Conservation (phyloP, 1,140 invertebrate genomes). For the Saccostrea cuccullata region DNA sequence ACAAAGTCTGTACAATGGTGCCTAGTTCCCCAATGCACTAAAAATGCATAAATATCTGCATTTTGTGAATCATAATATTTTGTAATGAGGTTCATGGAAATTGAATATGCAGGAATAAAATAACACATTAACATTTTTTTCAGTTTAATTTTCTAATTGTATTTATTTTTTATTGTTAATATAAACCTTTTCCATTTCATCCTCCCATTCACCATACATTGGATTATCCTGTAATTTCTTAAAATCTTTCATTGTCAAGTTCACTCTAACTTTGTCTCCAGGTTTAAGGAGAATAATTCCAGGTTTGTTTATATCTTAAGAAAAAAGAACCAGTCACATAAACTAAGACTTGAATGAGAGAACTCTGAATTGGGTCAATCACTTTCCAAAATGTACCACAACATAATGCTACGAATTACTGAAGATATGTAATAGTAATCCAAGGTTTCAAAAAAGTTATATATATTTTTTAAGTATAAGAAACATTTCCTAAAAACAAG, state of each 20-base stretch:
- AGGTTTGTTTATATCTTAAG: constrained; percentile 60
- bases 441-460: neutral
- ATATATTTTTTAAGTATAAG: neutral
- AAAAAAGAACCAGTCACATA: neutral
- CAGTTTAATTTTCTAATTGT: no score
- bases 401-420: no score
- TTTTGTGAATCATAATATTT: no score
- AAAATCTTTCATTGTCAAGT: constrained; percentile 84
- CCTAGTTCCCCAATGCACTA: constrained; percentile 62
- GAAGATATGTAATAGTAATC: neutral
- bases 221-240: constrained; percentile 90
- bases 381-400: no score
- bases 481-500: neutral
- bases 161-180: neutral
- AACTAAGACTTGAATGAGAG: neutral
- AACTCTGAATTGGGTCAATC: no score
- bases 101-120: no score
- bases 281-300: constrained; percentile 55
- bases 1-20: constrained; percentile 55
- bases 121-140: no score
- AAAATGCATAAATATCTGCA: neutral
- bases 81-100: no score
- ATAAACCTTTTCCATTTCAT: constrained; percentile 87
- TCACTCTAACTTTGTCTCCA: constrained; percentile 90
- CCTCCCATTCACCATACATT: constrained; percentile 88